Evolutionary conservation across 2,888 invertebrate genomes (phyloP), one percentile per base, ranked within the genome.

Genomic region (Gastrophysa polygoni): DNA sequence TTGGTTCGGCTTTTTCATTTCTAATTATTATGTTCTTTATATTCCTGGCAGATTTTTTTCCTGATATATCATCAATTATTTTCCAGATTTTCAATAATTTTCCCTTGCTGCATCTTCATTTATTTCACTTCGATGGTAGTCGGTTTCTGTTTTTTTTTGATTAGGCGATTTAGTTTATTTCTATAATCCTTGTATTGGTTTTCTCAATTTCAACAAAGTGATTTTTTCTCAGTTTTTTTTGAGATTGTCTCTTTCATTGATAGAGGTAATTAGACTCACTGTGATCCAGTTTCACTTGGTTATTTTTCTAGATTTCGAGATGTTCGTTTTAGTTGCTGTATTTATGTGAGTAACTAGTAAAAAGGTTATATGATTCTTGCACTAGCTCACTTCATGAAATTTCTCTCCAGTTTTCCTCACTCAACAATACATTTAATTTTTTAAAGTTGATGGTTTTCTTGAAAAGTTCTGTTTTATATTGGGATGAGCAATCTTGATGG

Each of bases 161-260:
- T 43, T 17, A 52, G 17, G 52, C 52, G 28, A 8, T 14, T 28
- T 4, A 18, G 29, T 11, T 29, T 50, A 24, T 50, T 46, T 46
- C 14, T 17, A 2, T 46, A 46, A 18, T 46, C n/a, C 16, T 17
- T 14, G 14, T 51, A 51, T 51, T 28, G 14, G 14, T 51, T 51
- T 20, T n/a, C n/a, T 51, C 29, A 29, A 14, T 11, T n/a, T 51
- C 28, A 17, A 29, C 51, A 14, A 29, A 28, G 14, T 51, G 29
- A 29, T 29, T 51, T 7, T 51, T 51, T 16, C 24, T 14, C 28
- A 28, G 16, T 51, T 51, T 50, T 14, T 51, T 51, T 51, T 51
- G 17, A 51, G 11, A 29, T 28, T 17, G 16, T 51, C 51, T 51
- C 29, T 51, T 14, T 28, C 18, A 8, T 46, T 46, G n/a, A 46